Evolutionary conservation across 35 echinoderm and acorn worm genomes (phyloP), one percentile per base, ranked within the genome.

Genomic region (Diadema setosum): DNA sequence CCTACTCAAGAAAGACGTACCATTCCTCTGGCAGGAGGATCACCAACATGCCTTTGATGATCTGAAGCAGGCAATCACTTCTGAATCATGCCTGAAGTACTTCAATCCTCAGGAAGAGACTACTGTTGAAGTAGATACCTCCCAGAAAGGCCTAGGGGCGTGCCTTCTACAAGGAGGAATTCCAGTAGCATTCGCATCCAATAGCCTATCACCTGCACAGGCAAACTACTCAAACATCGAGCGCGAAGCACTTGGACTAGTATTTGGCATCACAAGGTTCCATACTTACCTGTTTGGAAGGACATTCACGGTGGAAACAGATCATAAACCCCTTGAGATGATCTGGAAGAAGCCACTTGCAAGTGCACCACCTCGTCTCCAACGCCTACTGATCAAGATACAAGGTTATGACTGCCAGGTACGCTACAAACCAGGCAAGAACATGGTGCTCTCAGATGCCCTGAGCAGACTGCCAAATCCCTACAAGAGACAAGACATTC

Each of bases 111-210:
- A 91, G 7, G 12, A 39, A 40, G 18, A 7, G 23, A 85, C 52
- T 39, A 57, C 50, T 11, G 16, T 85, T 14, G 80, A 91, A 91
- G 88, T 83, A 45, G 80, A 90, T 41, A 58, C 87, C 29, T 83
- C 80, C 5, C 52, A 60, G 80, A 63, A 90, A n/a, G n/a, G n/a
- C n/a, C n/a, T n/a, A n/a, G n/a, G n/a, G n/a, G 87, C 87, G 21
- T 90, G 86, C 39, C 35, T 94, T 12, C 80, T 85, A 8, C 80
- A 94, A 39, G 48, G 75, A 21, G 83, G 59, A 65, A 90, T 65
- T 63, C 87, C 93, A 26, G 88, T 94, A 1, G 87, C 88, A 0
- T 94, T 91, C 39, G 84, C 85, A 8, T 93, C 91, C 3, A 93
- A 93, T 27, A 82, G n/a, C n/a, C n/a, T n/a, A n/a, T n/a, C n/a